These are phyloP conservation scores for Empidonax traillii DNA, from an alignment of 2,113 vertebrate species.

Conservation along the genomic window DNA sequence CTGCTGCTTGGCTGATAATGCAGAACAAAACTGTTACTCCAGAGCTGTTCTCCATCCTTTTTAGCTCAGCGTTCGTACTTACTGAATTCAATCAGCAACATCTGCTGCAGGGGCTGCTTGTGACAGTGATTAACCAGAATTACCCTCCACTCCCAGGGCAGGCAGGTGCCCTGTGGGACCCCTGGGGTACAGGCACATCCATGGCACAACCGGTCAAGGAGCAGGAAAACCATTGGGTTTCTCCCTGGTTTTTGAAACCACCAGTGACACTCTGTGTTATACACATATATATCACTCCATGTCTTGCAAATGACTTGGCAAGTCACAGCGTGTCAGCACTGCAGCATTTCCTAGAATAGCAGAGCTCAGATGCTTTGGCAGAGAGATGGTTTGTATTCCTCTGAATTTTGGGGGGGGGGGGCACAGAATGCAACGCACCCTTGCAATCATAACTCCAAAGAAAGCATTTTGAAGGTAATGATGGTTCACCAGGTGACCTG, in stretches of 20 bases:
- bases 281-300: background rate
- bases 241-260: background rate
- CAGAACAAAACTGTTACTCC: conserved; percentile 44
- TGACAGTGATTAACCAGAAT: background rate
- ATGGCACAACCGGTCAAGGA: background rate
- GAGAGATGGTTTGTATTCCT: rapidly evolving
- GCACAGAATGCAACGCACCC: background rate
- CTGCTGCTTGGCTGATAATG: conserved; percentile 91
- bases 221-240: background rate
- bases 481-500: background rate
- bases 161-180: background rate
- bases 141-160: background rate
- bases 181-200: background rate
- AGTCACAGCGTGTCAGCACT: background rate
- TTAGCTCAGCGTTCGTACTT: background rate
- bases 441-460: rapidly evolving
- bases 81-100: background rate
- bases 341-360: background rate
- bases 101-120: background rate
- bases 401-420: background rate
- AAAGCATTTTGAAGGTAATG: background rate
- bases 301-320: background rate
- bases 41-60: background rate
- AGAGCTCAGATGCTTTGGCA: background rate
- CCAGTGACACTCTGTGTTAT: background rate